Percentiles rank a stretch among this genome's conserved stretches.
phyloP scores from a whole-genome alignment of 2,797 vertebrate species.

The Diplodus sargus region DNA sequence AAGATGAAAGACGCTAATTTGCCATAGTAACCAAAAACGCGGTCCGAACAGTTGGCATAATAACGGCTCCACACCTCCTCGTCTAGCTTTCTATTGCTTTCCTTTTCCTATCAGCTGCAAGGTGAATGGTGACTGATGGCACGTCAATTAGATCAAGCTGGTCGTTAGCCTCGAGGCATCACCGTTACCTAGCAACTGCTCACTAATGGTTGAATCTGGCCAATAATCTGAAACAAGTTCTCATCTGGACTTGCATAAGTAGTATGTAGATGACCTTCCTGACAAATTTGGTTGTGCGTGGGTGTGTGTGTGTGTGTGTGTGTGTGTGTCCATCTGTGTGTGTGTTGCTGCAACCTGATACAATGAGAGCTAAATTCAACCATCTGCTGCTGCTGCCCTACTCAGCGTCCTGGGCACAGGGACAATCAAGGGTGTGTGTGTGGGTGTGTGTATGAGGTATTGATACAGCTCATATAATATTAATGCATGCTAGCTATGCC shows the following conservation, averaged over 20 bases:
- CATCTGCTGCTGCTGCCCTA: constrained; percentile 51
- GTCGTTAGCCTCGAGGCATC: constrained; percentile 25
- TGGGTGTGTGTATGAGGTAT: neutral
- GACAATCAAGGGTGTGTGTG: constrained; percentile 29
- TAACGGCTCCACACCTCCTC: constrained; percentile 8
- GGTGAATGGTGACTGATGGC: constrained; percentile 53
- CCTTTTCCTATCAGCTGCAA: constrained; percentile 13
- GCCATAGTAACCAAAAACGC: neutral
- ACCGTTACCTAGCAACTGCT: constrained; percentile 52
- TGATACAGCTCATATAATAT: constrained; percentile 13
- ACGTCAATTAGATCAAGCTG: constrained; percentile 37
- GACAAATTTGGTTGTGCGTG: neutral
- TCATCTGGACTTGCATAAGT: constrained; percentile 33
- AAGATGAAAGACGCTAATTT: constrained; percentile 10
- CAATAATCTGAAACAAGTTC: constrained; percentile 50
- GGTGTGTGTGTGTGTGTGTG: neutral
- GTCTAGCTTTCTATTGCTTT: neutral
- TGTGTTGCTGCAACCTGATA: constrained; percentile 21
- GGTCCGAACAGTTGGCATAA: neutral
- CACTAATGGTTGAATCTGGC: constrained; percentile 40
- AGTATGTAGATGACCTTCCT: constrained; percentile 40
- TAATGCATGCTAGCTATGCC: constrained; percentile 5
- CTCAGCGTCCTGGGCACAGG: neutral
- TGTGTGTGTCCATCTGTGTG: neutral
- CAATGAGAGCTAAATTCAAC: constrained; percentile 46